Base-by-base conservation (phyloP, 2,113 vertebrate genomes). In the Aplodontia rufa region DNA sequence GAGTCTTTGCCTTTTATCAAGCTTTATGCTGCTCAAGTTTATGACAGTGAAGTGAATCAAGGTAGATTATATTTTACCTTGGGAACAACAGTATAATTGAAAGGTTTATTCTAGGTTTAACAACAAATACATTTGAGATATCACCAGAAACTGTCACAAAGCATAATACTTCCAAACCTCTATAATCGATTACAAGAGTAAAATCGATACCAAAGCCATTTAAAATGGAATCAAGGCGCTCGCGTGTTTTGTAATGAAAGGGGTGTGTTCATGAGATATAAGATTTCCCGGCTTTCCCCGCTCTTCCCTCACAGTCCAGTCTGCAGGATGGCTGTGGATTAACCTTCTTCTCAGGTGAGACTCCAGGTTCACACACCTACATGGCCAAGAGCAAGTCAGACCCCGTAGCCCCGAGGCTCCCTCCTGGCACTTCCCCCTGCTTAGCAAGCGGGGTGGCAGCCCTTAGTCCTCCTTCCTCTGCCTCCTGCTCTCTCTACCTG, bases 1-100 rank as follows among this genome's bases (percentile, higher is more conserved):
- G 19, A 87, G 83, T 74, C 55, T 92, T 86, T 95, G 92, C 72
- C 75, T 96, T 96, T 92, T 74, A 81, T 93, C 94, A 91, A 53
- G n/a, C 76, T 87, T 76, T 76, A 51, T 91, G 94, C 88, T 80
- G 47, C 42, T 32, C 76, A 83, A 90, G 80, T 80, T 83, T 80
- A 79, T 72, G 78, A 66, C 87, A 83, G 58, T 37, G 74, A 96
- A 83, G 75, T 94, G 79, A 84, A 80, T 90, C 55, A 53, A 79
- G 91, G 53, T 74, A 79, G 88, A 72, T 94, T 76, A 84, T 24
- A 45, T 89, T 88, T 91, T 76, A 80, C 71, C 76, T 45, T 72
- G 80, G 45, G 68, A 90, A 55, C 47, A 80, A 47, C 8, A 62
- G 40, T 82, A 51, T 64, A 75, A 93, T 24, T 89, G 30, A 91